Percentiles rank a stretch among this genome's conserved stretches.
These are phyloP conservation scores for Ammodytes dubius DNA, from an alignment of 2,113 vertebrate species.

Conservation along the genomic window DNA sequence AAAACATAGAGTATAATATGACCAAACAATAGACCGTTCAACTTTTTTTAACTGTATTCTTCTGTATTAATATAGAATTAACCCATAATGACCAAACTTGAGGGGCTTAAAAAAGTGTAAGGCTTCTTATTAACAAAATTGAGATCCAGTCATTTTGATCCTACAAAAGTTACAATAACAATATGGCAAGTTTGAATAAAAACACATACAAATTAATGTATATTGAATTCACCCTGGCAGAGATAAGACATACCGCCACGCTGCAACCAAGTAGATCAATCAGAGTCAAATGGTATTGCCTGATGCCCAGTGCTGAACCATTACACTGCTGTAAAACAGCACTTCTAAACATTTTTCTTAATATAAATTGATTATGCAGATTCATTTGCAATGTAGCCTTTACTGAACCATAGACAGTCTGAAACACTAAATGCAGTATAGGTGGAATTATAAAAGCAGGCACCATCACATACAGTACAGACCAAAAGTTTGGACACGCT, in stretches of 20 bases:
- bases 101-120: background rate
- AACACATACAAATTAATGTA: background rate
- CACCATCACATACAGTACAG: conserved; percentile 74
- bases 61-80: background rate
- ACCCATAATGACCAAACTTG: background rate
- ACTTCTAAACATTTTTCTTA: background rate
- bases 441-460: conserved; percentile 68
- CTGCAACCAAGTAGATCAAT: conserved; percentile 1
- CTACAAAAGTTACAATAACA: background rate
- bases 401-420: background rate
- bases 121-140: background rate
- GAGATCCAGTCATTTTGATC: background rate
- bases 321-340: conserved; percentile 1
- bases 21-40: background rate
- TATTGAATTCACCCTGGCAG: background rate
- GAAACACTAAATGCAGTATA: conserved; percentile 18
- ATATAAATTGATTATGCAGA: background rate
- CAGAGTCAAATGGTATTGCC: background rate
- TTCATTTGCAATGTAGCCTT: background rate
- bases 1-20: background rate
- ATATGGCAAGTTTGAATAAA: conserved; percentile 9
- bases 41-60: background rate
- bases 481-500: no score
- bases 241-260: background rate
- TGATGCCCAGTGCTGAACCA: background rate